Base-by-base conservation (phyloP, 2,797 vertebrate genomes). In the Ctenochaetus hawaiiensis region DNA sequence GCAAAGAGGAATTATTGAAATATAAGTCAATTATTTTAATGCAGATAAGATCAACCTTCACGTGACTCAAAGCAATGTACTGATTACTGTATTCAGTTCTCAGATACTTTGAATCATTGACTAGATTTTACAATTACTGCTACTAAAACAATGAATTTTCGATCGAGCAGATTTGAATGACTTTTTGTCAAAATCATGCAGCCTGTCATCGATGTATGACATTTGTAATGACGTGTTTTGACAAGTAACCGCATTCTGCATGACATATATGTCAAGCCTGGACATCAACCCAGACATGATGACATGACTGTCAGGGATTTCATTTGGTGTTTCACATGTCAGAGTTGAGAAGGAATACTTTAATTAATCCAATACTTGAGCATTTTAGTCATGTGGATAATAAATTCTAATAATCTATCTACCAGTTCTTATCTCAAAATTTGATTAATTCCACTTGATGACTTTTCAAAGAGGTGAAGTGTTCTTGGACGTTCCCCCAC, bases 361-460 rank as follows among this genome's bases (percentile, higher is more conserved):
- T 4, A 61, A 65, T 83, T 9, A 41, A 2, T 41, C 8, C 11
- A 41, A 41, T 41, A 41, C 26, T 30, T 47, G 52, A n/a, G 52
- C 43, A 53, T 65, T 74, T 53, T 1, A 70, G 80, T 80, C 12
- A 58, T 16, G 16, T 4, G 47, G 45, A 51, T 56, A 62, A 9
- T 41, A 62, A 49, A 16, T 20, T 4, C 23, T 12, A 48, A 62
- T 34, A 41, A 72, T 67, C 37, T 5, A 76, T 57, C 30, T 52
- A 59, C 44, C 6, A 10, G 6, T 64, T 74, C 37, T 72, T 67
- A 26, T 71, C 37, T 54, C 0, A 49, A 53, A 74, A 53, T 69
- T 18, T 60, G 39, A 87, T 89, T 86, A 72, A 91, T 87, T 89
- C 75, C 43, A 52, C 67, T 67, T 72, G 80, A 91, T 87, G 81